Conservation (phyloP, 1,140 invertebrate genomes). For the Pseudomyrmex dendroicus region DNA sequence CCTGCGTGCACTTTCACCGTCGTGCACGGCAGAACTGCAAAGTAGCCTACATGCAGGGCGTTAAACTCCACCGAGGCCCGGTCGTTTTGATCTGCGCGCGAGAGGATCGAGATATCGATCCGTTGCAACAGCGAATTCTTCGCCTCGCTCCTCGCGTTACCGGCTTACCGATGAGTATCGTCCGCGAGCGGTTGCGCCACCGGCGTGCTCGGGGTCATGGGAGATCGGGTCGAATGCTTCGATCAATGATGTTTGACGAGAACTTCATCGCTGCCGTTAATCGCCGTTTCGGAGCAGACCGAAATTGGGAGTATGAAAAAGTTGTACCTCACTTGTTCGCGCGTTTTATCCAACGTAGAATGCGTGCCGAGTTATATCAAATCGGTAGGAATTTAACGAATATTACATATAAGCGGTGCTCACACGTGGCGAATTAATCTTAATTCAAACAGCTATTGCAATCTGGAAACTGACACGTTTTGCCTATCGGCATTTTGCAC, state of each 20-base stretch:
- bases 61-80: slow-evolving; percentile 62
- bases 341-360: too few relatives aligned
- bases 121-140: slow-evolving; percentile 68
- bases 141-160: not conserved
- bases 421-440: not conserved
- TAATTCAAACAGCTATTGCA: not conserved
- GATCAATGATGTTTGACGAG: slow-evolving; percentile 36
- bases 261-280: slow-evolving; percentile 20
- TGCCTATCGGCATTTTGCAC: not conserved
- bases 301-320: not conserved
- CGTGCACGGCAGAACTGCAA: slow-evolving; percentile 70
- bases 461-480: not conserved
- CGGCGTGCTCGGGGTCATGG: not conserved
- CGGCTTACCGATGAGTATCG: slow-evolving; percentile 53
- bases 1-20: slow-evolving; percentile 75
- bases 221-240: not conserved
- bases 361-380: too few relatives aligned
- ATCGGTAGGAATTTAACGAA: too few relatives aligned
- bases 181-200: slow-evolving; percentile 47
- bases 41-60: slow-evolving; percentile 73
- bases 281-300: not conserved
- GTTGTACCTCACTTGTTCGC: too few relatives aligned
- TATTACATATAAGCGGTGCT: not conserved
- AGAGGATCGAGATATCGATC: slow-evolving; percentile 73
- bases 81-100: slow-evolving; percentile 63